Conservation (phyloP, 1,140 invertebrate genomes). For the Muscidifurax raptorellus region DNA sequence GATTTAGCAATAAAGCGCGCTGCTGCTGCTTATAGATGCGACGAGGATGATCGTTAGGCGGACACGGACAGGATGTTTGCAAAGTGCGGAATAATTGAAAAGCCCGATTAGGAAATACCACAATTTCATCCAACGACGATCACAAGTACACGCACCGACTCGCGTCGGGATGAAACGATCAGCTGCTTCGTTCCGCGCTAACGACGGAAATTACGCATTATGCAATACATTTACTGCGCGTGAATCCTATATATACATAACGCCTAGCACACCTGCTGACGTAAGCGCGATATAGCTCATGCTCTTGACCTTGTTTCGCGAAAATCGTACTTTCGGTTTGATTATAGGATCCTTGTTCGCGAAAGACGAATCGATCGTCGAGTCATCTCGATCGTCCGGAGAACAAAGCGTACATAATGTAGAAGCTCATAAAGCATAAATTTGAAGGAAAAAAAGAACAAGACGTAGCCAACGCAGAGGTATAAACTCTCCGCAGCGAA, state of each 20-base stretch:
- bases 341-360: not conserved
- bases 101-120: conserved; percentile 11
- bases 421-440: not conserved
- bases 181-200: not conserved
- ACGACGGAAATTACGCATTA: conserved; percentile 23
- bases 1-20: not conserved
- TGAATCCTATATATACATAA: no score
- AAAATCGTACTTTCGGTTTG: not conserved
- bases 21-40: no score
- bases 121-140: not conserved
- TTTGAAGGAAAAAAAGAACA: conserved; percentile 2
- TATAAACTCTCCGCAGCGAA: not conserved
- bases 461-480: not conserved
- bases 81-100: conserved; percentile 23
- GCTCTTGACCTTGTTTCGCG: conserved; percentile 10
- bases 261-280: not conserved
- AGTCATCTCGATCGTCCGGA: not conserved
- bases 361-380: not conserved
- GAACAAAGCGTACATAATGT: no score
- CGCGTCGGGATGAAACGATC: not conserved
- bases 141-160: not conserved
- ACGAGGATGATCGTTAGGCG: not conserved
- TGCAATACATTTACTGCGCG: not conserved
- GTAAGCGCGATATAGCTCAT: not conserved
- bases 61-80: not conserved